These are phyloP conservation scores for Cheilosia impressa DNA, from an alignment of 2,888 invertebrate genomes.

Conservation along the genomic window DNA sequence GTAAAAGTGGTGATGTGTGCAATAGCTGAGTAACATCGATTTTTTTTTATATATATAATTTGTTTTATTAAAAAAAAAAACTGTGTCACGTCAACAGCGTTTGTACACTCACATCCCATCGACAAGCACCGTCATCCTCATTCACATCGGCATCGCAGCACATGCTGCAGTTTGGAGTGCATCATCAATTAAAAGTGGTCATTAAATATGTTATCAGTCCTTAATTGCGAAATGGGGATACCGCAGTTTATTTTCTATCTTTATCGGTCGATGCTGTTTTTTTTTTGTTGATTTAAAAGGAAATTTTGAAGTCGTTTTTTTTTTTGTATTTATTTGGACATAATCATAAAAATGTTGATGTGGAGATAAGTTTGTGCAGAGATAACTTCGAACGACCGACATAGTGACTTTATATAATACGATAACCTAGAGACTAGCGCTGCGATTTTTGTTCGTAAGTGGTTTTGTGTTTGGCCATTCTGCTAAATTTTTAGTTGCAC, in stretches of 20 bases:
- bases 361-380: no score
- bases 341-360: no score
- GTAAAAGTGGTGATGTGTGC: constrained; percentile 32
- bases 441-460: no score
- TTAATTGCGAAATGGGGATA: constrained; percentile 65
- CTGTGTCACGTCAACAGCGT: constrained; percentile 50
- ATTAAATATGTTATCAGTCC: constrained; percentile 68
- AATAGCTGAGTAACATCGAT: neutral
- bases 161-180: constrained; percentile 37
- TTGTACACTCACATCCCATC: constrained; percentile 7
- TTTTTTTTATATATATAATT: neutral
- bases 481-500: no score
- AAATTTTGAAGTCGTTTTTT: neutral
- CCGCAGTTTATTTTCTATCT: neutral
- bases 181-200: constrained; percentile 71
- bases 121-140: constrained; percentile 16
- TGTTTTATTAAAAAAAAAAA: neutral
- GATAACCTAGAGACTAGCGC: no score
- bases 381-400: no score
- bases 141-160: neutral
- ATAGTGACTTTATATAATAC: no score
- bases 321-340: no score
- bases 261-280: neutral
- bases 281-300: constrained; percentile 2
- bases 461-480: no score